Evolutionary conservation across 1,140 invertebrate genomes (phyloP), one percentile per base, ranked within the genome.

Genomic region (Phymorhynchus buccinoides): DNA sequence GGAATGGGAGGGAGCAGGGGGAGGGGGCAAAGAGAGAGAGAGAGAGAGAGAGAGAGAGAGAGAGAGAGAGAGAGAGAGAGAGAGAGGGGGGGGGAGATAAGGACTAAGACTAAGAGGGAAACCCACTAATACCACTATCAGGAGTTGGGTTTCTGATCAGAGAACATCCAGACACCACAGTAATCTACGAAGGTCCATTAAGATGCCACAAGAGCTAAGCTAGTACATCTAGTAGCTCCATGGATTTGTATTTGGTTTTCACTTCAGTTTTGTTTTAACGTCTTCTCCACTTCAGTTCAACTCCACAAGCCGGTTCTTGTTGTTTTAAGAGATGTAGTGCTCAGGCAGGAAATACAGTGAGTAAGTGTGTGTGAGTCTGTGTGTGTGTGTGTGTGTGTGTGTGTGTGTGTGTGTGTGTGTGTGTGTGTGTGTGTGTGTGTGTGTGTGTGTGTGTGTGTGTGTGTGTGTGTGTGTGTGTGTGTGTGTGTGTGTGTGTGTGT

Each of bases 11-110:
- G 56, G 41, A 73, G 75, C 32, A 71, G 39, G 80, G 30, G 80
- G 44, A 32, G 12, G 52, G 56, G 75, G 39, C 44, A 42, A 52
- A 62, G 22, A 86, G 75, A 68, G 85, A 66, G 85, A 62, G 81
- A 71, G 81, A 71, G 52, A 78, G 56, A 48, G 79, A 52, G 41
- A 7, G 44, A 79, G 75, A 75, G 71, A 48, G 81, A 52, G 75
- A 86, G 79, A 75, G 80, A 83, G 39, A 77, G 80, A 75, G 44
- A 77, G 42, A 77, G 80, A 83, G 80, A 77, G 68, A 66, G 85
- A 84, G 71, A 86, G 85, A 84, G 85, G 84, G 82, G 81, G 77
- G 75, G 41, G 41, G 78, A 6, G 75, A 41, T 4, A 41, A 48
- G 42, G 44, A 42, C n/a, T 16, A 37, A 30, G 35, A 32, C n/a